Evolutionary conservation across 2,113 vertebrate genomes (phyloP).

Genomic region (Chlorodrepanis virens): DNA sequence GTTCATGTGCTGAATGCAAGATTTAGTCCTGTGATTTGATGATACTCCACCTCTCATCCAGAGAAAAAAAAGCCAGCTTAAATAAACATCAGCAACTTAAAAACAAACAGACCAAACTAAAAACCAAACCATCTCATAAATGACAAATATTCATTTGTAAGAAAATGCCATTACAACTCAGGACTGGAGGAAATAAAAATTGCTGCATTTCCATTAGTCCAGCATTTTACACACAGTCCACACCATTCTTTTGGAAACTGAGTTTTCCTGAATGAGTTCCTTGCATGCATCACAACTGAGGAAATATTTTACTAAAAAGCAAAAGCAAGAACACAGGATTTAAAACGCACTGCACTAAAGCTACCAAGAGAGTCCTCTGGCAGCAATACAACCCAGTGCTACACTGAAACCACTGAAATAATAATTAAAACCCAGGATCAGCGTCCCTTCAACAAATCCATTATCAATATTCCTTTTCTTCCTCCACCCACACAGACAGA

Average conservation of each 20-base stretch:
- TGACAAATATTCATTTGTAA: neutral
- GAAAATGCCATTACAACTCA: neutral
- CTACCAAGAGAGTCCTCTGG: neutral
- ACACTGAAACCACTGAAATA: neutral
- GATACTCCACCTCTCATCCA: neutral
- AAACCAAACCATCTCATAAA: neutral
- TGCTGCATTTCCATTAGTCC: neutral
- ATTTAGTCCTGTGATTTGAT: neutral
- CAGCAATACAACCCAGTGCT: neutral
- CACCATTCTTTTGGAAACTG: rapidly evolving
- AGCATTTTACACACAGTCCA: neutral
- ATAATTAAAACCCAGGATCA: neutral
- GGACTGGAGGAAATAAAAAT: neutral
- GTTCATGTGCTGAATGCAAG: neutral
- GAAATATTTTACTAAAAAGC: neutral
- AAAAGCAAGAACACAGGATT: neutral
- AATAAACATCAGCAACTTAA: neutral
- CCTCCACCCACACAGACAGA: neutral
- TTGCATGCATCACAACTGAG: neutral
- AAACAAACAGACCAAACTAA: neutral
- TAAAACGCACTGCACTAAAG: neutral
- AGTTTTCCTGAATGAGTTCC: neutral
- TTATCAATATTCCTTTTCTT: neutral
- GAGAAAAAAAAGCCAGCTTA: neutral
- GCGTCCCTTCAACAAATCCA: neutral